Evolutionary conservation across 2,888 invertebrate genomes (phyloP), one percentile per base, ranked within the genome.

Genomic region (Scrobipalpa costella): DNA sequence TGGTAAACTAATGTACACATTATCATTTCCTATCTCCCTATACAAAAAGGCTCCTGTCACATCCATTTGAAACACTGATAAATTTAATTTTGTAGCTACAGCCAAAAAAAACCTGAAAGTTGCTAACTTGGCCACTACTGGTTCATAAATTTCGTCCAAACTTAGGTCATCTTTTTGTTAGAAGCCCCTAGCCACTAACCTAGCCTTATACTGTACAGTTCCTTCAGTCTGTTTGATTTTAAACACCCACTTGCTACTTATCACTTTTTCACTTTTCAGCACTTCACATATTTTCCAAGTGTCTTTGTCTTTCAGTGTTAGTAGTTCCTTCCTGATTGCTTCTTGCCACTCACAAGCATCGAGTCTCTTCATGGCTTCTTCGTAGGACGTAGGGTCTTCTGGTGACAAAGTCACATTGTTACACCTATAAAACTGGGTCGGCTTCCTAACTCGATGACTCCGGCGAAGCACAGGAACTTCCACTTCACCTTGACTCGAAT

Each of bases 221-320:
- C n/a, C n/a, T n/a, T n/a, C n/a, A n/a, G n/a, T n/a, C n/a, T n/a
- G n/a, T n/a, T n/a, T n/a, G n/a, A n/a, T 60, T 60, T 67, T 71
- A 61, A 73, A 73, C 1, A 72, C 68, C 74, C 74, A 74, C 47
- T 72, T 73, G 15, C 66, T 68, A 65, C 66, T 67, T 11, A 72
- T 52, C 2, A 57, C 57, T 8, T 69, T 68, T 40, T 61, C 36
- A 34, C 21, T 34, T 5, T 11, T 40, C 15, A 34, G 38, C 34
- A 44, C 3, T 27, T 49, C 15, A 61, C 40, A 60, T 36, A 36
- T 7, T n/a, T 15, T 34, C 49, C 44, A 49, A 27, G 63, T 38
- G 5, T 55, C 19, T 15, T 36, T 36, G 7, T 47, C 21, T 47
- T 55, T 44, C 8, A 47, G 15, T 40, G 44, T 40, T 7, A 59